Evolutionary conservation across 2,113 vertebrate species (phyloP).

Genomic region (Corvus moneduloides): DNA sequence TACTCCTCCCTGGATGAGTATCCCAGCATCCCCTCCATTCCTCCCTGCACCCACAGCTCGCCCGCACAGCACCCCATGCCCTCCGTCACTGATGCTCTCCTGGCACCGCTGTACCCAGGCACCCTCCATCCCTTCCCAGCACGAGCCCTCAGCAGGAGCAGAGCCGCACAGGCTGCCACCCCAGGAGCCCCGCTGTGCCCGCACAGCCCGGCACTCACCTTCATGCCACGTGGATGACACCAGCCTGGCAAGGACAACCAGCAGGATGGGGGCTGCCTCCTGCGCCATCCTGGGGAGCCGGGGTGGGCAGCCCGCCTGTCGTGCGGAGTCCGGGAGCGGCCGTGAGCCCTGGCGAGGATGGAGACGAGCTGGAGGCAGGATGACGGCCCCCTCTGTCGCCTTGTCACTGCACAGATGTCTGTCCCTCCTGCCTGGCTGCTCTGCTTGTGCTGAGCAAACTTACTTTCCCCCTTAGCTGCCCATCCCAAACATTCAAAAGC

Average conservation of each 20-base stretch:
- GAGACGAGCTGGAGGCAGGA: not conserved
- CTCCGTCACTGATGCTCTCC: not conserved
- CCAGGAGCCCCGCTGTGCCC: not conserved
- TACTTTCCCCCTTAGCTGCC: not conserved
- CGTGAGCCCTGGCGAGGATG: not conserved
- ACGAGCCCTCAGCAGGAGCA: rapidly evolving
- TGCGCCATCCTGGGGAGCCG: conserved; percentile 11
- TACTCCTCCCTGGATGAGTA: conserved; percentile 22
- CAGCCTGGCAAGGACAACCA: conserved; percentile 62
- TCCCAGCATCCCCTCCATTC: not conserved
- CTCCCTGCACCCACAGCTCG: not conserved
- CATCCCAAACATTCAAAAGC: conserved; percentile 39
- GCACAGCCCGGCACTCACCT: conserved; percentile 48
- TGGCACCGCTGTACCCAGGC: rapidly evolving
- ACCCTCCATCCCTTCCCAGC: not conserved
- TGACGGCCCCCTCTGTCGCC: not conserved
- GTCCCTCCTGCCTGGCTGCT: not conserved
- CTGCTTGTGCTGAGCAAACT: not conserved
- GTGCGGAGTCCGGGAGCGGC: rapidly evolving
- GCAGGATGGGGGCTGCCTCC: conserved; percentile 42
- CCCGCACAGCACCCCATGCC: not conserved
- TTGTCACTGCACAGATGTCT: not conserved
- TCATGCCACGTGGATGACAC: conserved; percentile 71
- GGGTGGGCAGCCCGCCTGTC: not conserved
- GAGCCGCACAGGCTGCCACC: rapidly evolving